These are phyloP conservation scores for Psilopsiagon aymara DNA, from an alignment of 2,113 vertebrate species.

Conservation along the genomic window DNA sequence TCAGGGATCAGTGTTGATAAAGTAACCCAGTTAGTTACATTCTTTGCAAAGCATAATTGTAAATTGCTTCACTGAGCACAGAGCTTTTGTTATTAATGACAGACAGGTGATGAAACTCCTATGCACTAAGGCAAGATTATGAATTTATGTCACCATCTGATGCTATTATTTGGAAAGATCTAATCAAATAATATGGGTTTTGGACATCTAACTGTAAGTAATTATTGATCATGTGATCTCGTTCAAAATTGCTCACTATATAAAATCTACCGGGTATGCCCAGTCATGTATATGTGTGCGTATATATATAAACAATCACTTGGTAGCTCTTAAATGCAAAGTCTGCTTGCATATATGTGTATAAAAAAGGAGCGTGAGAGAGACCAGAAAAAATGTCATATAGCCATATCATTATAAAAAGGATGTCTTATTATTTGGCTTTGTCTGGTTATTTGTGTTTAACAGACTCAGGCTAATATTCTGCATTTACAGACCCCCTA, in stretches of 20 bases:
- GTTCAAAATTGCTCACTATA: not conserved
- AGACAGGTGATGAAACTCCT: not conserved
- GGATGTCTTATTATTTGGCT: not conserved
- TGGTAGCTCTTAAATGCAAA: not conserved
- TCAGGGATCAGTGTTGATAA: not conserved
- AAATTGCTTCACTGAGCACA: not conserved
- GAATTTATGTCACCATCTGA: not conserved
- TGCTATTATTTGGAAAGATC: not conserved
- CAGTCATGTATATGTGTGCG: not conserved
- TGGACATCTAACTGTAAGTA: not conserved
- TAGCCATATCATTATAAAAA: not conserved
- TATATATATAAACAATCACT: no score
- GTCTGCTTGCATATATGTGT: not conserved
- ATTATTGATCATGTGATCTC: not conserved
- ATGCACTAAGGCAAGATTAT: not conserved
- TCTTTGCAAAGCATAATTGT: not conserved
- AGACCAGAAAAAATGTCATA: not conserved
- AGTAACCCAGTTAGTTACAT: not conserved
- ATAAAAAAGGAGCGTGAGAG: not conserved
- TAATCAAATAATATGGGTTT: not conserved
- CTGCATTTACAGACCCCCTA: constrained; percentile 49
- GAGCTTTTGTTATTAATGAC: not conserved
- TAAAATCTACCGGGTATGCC: not conserved
- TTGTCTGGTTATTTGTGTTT: constrained; percentile 13
- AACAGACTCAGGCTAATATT: constrained; percentile 20